Evolutionary conservation across 2,113 vertebrate genomes (phyloP), one percentile per base, ranked within the genome.

Genomic region (Calonectris borealis): DNA sequence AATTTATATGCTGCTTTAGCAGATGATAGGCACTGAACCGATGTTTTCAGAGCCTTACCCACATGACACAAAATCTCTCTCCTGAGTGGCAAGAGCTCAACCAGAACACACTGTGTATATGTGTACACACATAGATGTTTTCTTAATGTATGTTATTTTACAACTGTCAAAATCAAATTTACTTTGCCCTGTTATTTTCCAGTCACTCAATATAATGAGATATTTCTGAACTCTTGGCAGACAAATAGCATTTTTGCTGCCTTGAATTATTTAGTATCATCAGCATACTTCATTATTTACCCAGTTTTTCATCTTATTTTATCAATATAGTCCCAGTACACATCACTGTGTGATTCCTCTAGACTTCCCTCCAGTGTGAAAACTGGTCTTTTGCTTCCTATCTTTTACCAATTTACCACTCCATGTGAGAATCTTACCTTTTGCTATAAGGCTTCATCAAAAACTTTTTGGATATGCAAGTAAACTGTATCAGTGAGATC

Each of bases 191-290:
- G 31, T 83, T 92, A 86, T 86, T 96, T 86, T 48, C 42, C 51
- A 91, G 68, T 83, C 52, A 84, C 46, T 93, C 65, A 42, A 66
- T 55, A 89, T 79, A 26, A 87, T 40, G 60, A 84, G 55, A 40
- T 76, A 78, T 84, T 92, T 94, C 81, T 18, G n/a, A 96, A 78
- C 32, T 66, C 72, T 66, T 73, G 54, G 48, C 44, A 89, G 91
- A 94, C 69, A 92, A 92, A 96, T 68, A 83, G 29, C 51, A 60
- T 84, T 96, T 94, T 84, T 91, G 22, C 48, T 84, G 80, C 46
- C 48, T 89, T 94, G 69, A 96, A 91, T 95, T 78, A 94, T 94
- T 96, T 81, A 94, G 60, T 75, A 82, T 81, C 83, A 86, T 78
- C 76, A 88, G 40, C 46, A 71, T 48, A 71, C 29, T 89, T 94